Percentiles rank a stretch among this genome's conserved stretches.
Conservation (phyloP, 2,797 vertebrate genomes). For the Betta splendens region DNA sequence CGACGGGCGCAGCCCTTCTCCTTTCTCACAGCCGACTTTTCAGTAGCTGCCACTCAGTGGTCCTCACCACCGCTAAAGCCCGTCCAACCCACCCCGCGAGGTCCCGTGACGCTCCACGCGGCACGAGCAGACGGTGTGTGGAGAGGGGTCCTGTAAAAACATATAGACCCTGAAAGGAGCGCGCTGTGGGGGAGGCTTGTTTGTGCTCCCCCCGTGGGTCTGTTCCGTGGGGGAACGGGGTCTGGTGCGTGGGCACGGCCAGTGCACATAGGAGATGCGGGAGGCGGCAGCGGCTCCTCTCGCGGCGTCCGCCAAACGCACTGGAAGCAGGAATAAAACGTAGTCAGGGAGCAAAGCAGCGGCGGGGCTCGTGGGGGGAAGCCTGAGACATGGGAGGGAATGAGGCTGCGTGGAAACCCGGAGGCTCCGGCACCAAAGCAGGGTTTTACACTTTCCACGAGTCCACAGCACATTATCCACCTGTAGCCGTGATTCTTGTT, state of each 20-base stretch:
- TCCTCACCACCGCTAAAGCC: conserved; percentile 13
- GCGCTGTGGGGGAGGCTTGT: conserved; percentile 36
- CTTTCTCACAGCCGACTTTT: conserved; percentile 75
- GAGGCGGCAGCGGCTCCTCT: conserved; percentile 67
- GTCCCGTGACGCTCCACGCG: conserved; percentile 66
- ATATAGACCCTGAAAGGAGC: conserved; percentile 29
- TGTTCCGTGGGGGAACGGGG: conserved; percentile 88
- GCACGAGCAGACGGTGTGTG: conserved; percentile 40
- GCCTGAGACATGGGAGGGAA: conserved; percentile 24
- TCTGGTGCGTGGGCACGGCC: conserved; percentile 87
- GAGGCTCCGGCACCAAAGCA: conserved; percentile 53
- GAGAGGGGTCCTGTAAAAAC: conserved; percentile 40
- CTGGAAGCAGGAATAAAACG: conserved; percentile 74
- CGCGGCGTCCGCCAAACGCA: conserved; percentile 83
- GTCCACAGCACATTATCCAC: conserved; percentile 39
- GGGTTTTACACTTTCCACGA: conserved; percentile 45
- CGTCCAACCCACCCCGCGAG: conserved; percentile 26
- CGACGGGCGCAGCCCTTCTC: conserved; percentile 79
- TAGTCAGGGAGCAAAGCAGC: conserved; percentile 80
- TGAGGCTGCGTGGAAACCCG: conserved; percentile 46
- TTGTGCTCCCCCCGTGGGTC: conserved; percentile 69
- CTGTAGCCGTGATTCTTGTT: conserved; percentile 44
- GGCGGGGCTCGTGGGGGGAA: conserved; percentile 58
- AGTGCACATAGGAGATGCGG: conserved; percentile 78
- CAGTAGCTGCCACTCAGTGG: conserved; percentile 62